A percentile compares a stretch with the other conserved stretches of the same genome.
Conservation (phyloP, 37 sponge, comb jelly and placozoan species). For the Cliona cf. orientalis region DNA sequence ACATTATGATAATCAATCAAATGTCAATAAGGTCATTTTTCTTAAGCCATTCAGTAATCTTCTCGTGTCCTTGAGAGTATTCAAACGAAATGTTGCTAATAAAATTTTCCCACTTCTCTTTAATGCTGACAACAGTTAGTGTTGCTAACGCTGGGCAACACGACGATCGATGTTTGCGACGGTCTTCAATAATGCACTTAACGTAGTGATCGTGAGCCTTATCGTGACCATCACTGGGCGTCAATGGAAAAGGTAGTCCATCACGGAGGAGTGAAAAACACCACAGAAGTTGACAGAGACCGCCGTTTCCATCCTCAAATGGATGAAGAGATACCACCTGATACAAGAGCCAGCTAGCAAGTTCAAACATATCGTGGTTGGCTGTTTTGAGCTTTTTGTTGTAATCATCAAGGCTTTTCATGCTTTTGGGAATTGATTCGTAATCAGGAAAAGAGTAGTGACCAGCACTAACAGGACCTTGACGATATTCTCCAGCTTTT, state of each 20-base stretch:
- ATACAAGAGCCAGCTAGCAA: conserved; percentile 20
- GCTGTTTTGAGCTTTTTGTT: not conserved
- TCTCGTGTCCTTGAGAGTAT: not conserved
- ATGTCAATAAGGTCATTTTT: too few relatives aligned
- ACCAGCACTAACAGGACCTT: not conserved
- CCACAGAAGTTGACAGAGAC: conserved; percentile 3
- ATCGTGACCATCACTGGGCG: not conserved
- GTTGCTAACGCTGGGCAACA: not conserved
- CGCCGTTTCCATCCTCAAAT: conserved; percentile 26
- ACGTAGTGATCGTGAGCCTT: not conserved
- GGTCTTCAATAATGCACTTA: not conserved
- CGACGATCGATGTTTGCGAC: not conserved
- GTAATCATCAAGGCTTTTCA: not conserved
- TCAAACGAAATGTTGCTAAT: too few relatives aligned
- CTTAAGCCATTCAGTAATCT: not conserved
- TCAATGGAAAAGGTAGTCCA: conserved; percentile 3
- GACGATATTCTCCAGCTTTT: conserved; percentile 9
- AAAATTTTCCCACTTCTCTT: not conserved
- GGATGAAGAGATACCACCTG: conserved; percentile 24
- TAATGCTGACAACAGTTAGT: not conserved
- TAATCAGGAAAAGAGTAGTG: not conserved
- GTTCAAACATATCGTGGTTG: conserved; percentile 19
- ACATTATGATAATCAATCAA: too few relatives aligned
- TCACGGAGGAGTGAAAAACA: conserved; percentile 14
- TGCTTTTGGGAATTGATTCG: not conserved